Evolutionary conservation across 2,113 vertebrate genomes (phyloP).

Genomic region (Delphinapterus leucas): DNA sequence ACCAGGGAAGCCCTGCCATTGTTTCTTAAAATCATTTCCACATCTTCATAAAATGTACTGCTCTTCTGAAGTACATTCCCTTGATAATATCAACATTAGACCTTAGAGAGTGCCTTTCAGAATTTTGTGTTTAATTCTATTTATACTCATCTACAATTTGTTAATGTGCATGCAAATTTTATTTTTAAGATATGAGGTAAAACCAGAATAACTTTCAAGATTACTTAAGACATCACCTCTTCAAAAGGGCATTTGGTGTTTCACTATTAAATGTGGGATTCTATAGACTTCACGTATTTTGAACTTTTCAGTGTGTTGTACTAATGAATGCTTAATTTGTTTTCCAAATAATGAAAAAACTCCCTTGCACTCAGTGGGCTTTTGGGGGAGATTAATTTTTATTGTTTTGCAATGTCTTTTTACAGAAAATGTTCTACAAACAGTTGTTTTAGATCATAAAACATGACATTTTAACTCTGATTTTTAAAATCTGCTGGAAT

Average conservation of each 20-base stretch:
- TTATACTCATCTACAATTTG: neutral
- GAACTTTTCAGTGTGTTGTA: neutral
- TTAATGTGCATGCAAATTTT: neutral
- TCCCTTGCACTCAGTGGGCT: neutral
- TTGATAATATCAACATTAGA: conserved; percentile 48
- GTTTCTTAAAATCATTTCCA: conserved; percentile 66
- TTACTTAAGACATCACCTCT: neutral
- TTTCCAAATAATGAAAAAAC: conserved; percentile 29
- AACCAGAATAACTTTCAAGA: neutral
- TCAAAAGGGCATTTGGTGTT: neutral
- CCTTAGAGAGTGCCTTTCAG: neutral
- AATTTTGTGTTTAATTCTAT: neutral
- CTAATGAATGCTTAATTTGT: neutral
- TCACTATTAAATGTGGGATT: neutral
- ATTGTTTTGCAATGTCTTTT: neutral
- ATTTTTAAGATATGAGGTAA: conserved; percentile 32
- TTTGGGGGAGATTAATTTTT: neutral
- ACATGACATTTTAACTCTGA: neutral
- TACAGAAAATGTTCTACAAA: neutral
- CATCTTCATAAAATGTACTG: conserved; percentile 49
- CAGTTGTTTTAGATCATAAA: neutral
- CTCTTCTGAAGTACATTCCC: conserved; percentile 51
- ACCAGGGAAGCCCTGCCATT: neutral
- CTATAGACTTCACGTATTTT: neutral
- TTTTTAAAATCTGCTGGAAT: neutral